Evolutionary conservation across 2,888 invertebrate species (phyloP), one percentile per base, ranked within the genome.

Genomic region (Andrena bicolor): DNA sequence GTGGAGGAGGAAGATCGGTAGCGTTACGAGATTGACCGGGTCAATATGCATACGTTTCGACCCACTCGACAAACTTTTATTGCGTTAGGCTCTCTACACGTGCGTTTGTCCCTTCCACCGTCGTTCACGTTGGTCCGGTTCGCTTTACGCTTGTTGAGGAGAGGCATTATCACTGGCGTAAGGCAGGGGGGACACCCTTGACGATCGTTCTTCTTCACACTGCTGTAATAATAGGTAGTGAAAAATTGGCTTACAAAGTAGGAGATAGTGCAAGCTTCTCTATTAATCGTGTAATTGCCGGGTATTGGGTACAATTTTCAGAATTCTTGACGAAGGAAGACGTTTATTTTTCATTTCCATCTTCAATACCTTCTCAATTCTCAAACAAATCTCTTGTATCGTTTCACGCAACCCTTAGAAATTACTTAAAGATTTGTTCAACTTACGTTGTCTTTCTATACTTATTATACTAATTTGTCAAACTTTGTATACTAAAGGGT

Each of bases 31-130:
- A 92, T 91, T 91, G 91, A 92, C 90, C 90, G 89, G 90, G 91
- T 92, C 91, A 92, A 92, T 91, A 91, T 92, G 90, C 93, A 92
- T 92, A 91, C 90, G 90, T 91, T 92, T 91, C 91, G 85, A 90
- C 90, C 92, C 92, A 92, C 92, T 92, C 92, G 91, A 91, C 89
- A 84, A 90, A 89, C 91, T 90, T 92, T 93, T 91, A 93, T 93
- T 92, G 89, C 91, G 91, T 93, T 92, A 93, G 88, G 76, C 88
- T 90, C 82, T 72, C 82, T 72, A 78, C 84, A 82, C 90, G 86
- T 87, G 89, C 91, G 89, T 92, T 89, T 88, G 89, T 83, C 85
- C 83, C 78, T 73, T 80, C 80, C 78, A 58, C 71, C 58, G 58
- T 23, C 23, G 56, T 13, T 56, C 56, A 56, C 56, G 70, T 82